Evolutionary conservation across 2,113 vertebrate genomes (phyloP).

Genomic region (Hippocampus zosterae): DNA sequence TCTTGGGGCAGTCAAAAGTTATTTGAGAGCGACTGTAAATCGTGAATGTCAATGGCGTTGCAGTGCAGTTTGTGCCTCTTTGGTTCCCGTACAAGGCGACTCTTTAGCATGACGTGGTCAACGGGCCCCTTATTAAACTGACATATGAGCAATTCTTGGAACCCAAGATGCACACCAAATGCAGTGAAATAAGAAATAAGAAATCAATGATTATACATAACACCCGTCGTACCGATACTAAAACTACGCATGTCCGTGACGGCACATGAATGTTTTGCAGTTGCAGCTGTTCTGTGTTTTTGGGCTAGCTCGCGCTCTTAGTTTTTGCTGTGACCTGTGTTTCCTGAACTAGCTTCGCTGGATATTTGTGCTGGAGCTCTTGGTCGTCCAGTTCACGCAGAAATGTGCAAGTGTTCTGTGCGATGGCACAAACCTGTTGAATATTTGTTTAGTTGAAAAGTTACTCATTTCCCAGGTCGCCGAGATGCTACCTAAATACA

Average conservation of each 20-base stretch:
- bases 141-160: not conserved
- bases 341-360: not conserved
- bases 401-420: too few relatives aligned
- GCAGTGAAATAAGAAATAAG: not conserved
- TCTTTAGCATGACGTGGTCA: slow-evolving; percentile 1
- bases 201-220: not conserved
- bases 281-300: too few relatives aligned
- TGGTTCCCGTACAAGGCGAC: not conserved
- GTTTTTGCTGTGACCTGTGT: too few relatives aligned
- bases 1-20: not conserved
- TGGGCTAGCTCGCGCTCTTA: too few relatives aligned
- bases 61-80: not conserved
- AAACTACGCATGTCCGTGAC: too few relatives aligned
- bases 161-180: not conserved
- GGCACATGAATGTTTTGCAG: too few relatives aligned
- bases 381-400: not conserved
- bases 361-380: not conserved
- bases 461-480: too few relatives aligned
- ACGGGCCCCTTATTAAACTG: not conserved
- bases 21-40: not conserved
- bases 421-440: too few relatives aligned
- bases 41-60: not conserved
- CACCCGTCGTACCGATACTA: not conserved
- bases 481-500: too few relatives aligned
- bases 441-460: too few relatives aligned